Conservation (phyloP, 2,797 vertebrate genomes). For the Zenarchopterus dispar region DNA sequence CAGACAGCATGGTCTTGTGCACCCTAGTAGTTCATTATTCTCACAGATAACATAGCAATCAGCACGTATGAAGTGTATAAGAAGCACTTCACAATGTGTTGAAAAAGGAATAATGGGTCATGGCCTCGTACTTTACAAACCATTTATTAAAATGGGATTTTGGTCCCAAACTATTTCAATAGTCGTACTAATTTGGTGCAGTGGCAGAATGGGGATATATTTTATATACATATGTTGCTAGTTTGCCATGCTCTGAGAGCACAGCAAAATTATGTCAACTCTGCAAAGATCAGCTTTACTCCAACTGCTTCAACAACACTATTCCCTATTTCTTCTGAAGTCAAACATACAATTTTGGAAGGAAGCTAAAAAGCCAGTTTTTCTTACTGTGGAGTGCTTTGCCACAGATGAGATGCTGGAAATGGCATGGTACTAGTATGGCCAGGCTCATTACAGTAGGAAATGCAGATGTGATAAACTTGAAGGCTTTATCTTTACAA, state of each 20-base stretch:
- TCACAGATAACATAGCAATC: conserved; percentile 18
- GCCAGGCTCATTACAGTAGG: conserved; percentile 40
- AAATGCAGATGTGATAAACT: conserved; percentile 34
- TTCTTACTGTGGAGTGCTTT: conserved; percentile 4
- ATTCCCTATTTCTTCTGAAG: conserved; percentile 1
- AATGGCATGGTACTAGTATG: conserved; percentile 29
- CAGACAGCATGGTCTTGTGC: conserved; percentile 33
- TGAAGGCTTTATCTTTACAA: conserved; percentile 51
- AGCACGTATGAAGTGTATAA: neutral
- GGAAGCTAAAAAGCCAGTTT: conserved; percentile 16
- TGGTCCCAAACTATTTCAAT: conserved; percentile 28
- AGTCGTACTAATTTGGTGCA: conserved; percentile 24
- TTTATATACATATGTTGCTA: no score
- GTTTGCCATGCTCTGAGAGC: no score
- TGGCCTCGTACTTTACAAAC: conserved; percentile 25
- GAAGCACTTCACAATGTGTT: conserved; percentile 1
- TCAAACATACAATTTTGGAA: conserved; percentile 40
- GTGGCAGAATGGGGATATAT: conserved; percentile 19
- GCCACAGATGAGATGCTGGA: conserved; percentile 26
- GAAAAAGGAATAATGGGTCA: conserved; percentile 7
- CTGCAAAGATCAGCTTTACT: conserved; percentile 34
- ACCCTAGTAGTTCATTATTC: conserved; percentile 25
- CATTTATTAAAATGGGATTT: conserved; percentile 22
- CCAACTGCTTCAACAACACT: conserved; percentile 19
- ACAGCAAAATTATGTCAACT: conserved; percentile 23